Evolutionary conservation across 2,113 vertebrate species (phyloP).

Genomic region (Chamaetylas fuelleborni): DNA sequence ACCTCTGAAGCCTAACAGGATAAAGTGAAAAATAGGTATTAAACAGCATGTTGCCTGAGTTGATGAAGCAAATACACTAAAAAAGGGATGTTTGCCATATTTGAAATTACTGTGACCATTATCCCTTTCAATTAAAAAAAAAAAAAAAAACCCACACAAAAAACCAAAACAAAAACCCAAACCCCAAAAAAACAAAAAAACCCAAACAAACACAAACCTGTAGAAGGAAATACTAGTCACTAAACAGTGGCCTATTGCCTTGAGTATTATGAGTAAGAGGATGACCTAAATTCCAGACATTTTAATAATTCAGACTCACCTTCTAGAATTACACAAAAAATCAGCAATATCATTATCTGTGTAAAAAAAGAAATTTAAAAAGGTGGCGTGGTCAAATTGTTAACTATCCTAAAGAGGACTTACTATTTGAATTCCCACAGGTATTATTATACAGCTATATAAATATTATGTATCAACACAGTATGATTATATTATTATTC

Average conservation of each 20-base stretch:
- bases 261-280: background rate
- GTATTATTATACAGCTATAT: background rate
- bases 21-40: background rate
- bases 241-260: background rate
- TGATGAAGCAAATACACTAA: background rate
- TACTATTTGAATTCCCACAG: background rate
- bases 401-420: background rate
- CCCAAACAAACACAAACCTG: too few relatives aligned
- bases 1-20: background rate
- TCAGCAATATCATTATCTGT: background rate
- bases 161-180: too few relatives aligned
- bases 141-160: background rate
- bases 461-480: background rate
- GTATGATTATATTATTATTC: background rate
- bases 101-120: background rate
- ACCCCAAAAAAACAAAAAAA: background rate
- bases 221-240: background rate
- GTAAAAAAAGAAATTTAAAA: background rate
- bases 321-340: background rate
- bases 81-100: background rate
- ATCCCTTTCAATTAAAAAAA: background rate
- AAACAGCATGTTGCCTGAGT: background rate
- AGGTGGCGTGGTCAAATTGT: accelerated
- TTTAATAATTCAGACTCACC: background rate
- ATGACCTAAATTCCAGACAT: background rate